A percentile compares a stretch with the other conserved stretches of the same genome.
phyloP scores from a whole-genome alignment of 2,113 vertebrate genomes.

The Aptenodytes forsteri region DNA sequence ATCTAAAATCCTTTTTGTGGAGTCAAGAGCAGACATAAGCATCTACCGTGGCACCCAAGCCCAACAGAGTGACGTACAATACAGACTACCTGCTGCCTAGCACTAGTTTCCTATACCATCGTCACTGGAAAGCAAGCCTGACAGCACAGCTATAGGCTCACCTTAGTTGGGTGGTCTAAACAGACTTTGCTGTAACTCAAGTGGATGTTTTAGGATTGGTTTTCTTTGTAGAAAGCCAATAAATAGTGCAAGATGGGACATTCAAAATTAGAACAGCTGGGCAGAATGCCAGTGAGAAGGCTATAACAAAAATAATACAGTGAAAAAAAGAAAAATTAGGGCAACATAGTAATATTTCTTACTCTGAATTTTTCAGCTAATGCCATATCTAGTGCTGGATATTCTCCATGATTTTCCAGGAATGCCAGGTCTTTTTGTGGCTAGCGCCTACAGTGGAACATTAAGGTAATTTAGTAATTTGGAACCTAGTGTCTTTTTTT shows the following conservation, averaged over 20 bases:
- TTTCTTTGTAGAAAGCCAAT: neutral
- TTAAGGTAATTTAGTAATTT: slow-evolving; percentile 83
- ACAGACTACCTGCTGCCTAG: neutral
- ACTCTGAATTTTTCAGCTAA: slow-evolving; percentile 80
- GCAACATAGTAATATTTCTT: neutral
- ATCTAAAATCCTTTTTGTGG: neutral
- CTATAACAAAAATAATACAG: neutral
- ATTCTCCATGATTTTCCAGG: slow-evolving; percentile 87
- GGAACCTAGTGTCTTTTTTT: neutral
- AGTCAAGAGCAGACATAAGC: neutral
- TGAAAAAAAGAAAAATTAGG: neutral
- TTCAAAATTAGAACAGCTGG: neutral
- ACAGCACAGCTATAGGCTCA: rapidly evolving
- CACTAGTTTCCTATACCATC: neutral
- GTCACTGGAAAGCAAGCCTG: neutral
- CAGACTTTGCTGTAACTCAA: neutral
- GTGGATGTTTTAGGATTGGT: neutral
- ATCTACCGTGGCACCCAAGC: neutral
- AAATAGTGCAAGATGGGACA: neutral
- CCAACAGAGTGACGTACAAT: neutral
- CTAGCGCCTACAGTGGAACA: slow-evolving; percentile 94
- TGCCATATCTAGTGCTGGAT: slow-evolving; percentile 94
- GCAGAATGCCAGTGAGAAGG: neutral
- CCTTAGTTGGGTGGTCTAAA: neutral
- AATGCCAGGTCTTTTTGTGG: slow-evolving; percentile 93